Evolutionary conservation across 2,113 vertebrate species (phyloP), one percentile per base, ranked within the genome.

Genomic region (Anseranas semipalmata): DNA sequence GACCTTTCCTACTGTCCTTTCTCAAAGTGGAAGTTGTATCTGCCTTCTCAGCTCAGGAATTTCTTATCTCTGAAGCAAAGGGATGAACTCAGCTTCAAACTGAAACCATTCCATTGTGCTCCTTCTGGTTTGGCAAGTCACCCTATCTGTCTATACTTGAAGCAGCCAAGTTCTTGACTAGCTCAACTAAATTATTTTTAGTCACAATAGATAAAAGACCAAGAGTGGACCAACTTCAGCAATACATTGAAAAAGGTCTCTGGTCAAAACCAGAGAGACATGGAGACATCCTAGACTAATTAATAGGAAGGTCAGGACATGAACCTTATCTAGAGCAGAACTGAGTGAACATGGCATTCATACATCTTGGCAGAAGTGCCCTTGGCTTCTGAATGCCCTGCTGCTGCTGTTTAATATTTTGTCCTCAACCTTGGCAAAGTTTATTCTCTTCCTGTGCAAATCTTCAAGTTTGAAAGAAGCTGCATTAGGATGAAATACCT

Each of bases 1-100:
- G 97, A 97, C 97, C 97, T 97, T 97, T 91, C 76, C 56, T 55
- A 58, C 62, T 56, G 73, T 96, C 66, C 85, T 94, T 95, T 95
- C 84, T 96, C 91, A 95, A 95, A 95, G 78, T 85, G 17, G 67
- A 95, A 96, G 95, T 85, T 80, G 56, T 70, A 85, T 91, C 71
- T 95, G 89, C 55, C 56, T 96, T 89, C 88, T 88, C 60, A 33
- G 37, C 92, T 94, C 93, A 96, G 87, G 77, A 95, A 95, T 92
- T 92, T 96, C 92, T 95, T 95, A 94, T 96, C 92, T 96, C 91
- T 87, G 92, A 89, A 89, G 92, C 58, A 59, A 95, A 86, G 19
- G 72, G 62, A 94, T 87, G 87, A 96, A 95, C 74, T 87, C 70
- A 66, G 15, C 83, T 93, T 95, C 89, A 95, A 89, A 92, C 70